Base-by-base conservation (phyloP, 2,888 invertebrate genomes). In the Cylloceria caligata region DNA sequence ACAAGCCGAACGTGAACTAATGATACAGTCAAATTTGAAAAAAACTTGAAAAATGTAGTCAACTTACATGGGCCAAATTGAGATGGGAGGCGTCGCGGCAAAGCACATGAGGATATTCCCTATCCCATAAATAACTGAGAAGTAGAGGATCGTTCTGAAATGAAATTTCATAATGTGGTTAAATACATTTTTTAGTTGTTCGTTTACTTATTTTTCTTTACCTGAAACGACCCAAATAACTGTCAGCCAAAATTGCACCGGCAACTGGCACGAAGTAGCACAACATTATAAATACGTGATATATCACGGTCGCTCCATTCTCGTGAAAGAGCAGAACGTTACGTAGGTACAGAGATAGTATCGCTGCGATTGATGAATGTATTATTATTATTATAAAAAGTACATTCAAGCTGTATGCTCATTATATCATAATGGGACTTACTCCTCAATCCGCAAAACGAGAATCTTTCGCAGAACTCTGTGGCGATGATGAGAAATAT, bases 391-490 rank as follows among this genome's bases (percentile, higher is more conserved):
- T n/a, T n/a, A n/a, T n/a, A n/a, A n/a, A n/a, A n/a, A n/a, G n/a
- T n/a, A n/a, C n/a, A n/a, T n/a, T n/a, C n/a, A n/a, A n/a, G n/a
- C n/a, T n/a, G n/a, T n/a, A n/a, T n/a, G n/a, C n/a, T n/a, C n/a
- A n/a, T n/a, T n/a, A n/a, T n/a, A n/a, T n/a, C n/a, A 16, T 49
- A 36, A 57, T 45, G 47, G 69, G 75, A 93, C 94, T 93, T 93
- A 96, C 96, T 96, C 94, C 96, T 93, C 89, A 96, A 93, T 81
- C 97, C 97, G 93, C 97, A 97, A 93, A 96, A 97, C 7, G 96
- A 97, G 93, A 97, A 97, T 87, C 97, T 93, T 92, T 97, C 97
- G 92, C 97, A 97, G 93, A 97, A 97, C 91, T 97, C 97, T 84
- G 96, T 97, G 52, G 96, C 96, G 83, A 97, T 95, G 84, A 97